These are phyloP conservation scores for Physocephala rufipes DNA, from an alignment of 2,888 invertebrate species.

Conservation along the genomic window DNA sequence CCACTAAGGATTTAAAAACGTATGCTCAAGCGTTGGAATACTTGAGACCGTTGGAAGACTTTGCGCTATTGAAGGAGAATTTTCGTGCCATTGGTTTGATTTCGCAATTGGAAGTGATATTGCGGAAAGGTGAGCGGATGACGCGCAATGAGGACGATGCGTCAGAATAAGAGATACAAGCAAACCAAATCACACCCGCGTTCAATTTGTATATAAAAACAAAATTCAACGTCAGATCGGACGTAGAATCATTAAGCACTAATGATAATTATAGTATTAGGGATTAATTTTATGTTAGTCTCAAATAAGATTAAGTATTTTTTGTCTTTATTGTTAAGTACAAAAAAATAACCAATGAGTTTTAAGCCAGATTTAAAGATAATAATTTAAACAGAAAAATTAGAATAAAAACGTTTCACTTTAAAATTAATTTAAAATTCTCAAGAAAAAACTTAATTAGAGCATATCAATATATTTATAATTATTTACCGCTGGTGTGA, in stretches of 20 bases:
- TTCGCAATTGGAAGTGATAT: slow-evolving; percentile 58
- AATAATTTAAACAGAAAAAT: neutral
- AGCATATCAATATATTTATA: neutral
- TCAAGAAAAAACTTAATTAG: neutral
- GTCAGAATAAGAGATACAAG: neutral
- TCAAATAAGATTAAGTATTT: neutral
- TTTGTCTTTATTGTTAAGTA: slow-evolving; percentile 8
- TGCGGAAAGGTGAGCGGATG: slow-evolving; percentile 53
- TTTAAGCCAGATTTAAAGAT: neutral
- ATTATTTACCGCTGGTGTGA: neutral
- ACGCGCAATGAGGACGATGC: neutral
- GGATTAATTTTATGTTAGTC: neutral
- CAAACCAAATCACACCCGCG: too few species aligned
- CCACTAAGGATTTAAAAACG: slow-evolving; percentile 52
- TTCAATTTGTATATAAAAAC: too few species aligned
- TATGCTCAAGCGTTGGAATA: slow-evolving; percentile 59
- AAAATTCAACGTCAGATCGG: too few species aligned
- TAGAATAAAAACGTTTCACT: neutral
- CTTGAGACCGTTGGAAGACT: slow-evolving; percentile 60
- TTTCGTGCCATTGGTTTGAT: slow-evolving; percentile 61
- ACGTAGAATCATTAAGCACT: too few species aligned
- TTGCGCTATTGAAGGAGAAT: slow-evolving; percentile 61
- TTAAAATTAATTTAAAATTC: too few species aligned
- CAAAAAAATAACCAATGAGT: neutral
- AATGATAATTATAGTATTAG: too few species aligned